phyloP scores from a whole-genome alignment of 2,113 vertebrate species.

The Myiopsitta monachus region DNA sequence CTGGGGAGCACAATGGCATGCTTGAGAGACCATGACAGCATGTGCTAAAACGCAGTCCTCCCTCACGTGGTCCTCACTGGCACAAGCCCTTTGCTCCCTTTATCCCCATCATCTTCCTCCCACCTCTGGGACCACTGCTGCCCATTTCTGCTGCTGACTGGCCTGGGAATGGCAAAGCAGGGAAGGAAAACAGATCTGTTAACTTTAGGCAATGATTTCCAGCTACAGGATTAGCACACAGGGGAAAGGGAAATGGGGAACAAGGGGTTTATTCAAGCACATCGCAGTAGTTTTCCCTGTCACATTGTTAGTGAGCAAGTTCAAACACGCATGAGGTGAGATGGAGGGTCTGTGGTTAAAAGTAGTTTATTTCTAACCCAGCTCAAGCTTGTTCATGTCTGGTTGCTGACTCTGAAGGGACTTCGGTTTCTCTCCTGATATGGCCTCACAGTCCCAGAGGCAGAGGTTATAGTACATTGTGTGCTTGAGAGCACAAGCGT shows the following conservation, averaged over 20 bases:
- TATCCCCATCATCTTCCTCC: neutral
- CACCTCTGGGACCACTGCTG: neutral
- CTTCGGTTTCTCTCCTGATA: neutral
- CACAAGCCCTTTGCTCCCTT: neutral
- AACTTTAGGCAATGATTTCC: neutral
- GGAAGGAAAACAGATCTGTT: neutral
- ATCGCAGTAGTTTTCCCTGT: neutral
- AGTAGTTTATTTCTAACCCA: slow-evolving; percentile 2
- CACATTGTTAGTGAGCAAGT: neutral
- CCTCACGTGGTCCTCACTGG: neutral
- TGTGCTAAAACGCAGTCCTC: neutral
- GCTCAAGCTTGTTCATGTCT: neutral
- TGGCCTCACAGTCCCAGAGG: neutral
- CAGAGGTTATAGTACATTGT: fast-evolving
- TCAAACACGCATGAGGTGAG: neutral
- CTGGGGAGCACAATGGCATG: neutral
- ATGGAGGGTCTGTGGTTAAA: neutral
- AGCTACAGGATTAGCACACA: neutral
- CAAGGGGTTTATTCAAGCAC: neutral
- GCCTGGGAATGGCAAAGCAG: neutral
- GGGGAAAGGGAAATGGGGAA: neutral
- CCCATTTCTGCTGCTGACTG: neutral
- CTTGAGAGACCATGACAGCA: neutral
- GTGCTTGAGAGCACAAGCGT: neutral
- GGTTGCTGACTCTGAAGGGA: neutral